These are phyloP conservation scores for Enteromius trimaculatus DNA, from an alignment of 2,797 vertebrate species.

Conservation along the genomic window DNA sequence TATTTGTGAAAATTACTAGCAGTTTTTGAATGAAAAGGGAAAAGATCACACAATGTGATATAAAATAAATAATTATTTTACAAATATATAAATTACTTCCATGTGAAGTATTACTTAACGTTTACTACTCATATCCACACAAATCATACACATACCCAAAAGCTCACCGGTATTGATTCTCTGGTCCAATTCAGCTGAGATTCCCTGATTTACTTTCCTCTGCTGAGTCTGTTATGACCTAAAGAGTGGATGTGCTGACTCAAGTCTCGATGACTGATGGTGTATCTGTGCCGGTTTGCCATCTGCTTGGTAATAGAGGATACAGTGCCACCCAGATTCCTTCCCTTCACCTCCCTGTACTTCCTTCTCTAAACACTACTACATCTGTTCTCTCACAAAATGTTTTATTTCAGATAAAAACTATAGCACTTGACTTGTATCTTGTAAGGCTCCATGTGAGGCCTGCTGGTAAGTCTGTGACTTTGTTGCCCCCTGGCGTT, in stretches of 20 bases:
- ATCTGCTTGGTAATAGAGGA: slow-evolving; percentile 54
- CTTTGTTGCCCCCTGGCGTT: slow-evolving; percentile 54
- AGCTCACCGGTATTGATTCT: not conserved
- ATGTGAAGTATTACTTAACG: not conserved
- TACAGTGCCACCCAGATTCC: slow-evolving; percentile 49
- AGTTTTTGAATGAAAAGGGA: not conserved
- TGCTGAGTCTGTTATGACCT: slow-evolving; percentile 3
- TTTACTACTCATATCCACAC: not conserved
- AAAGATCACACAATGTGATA: not conserved
- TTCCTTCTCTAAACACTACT: slow-evolving; percentile 47
- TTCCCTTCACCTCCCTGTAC: slow-evolving; percentile 49
- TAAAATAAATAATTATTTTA: not conserved
- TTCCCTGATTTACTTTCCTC: slow-evolving; percentile 19
- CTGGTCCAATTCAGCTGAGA: not conserved
- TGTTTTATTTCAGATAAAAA: not conserved
- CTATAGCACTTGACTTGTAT: not conserved
- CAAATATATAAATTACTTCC: not conserved
- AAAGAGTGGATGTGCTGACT: slow-evolving; percentile 28
- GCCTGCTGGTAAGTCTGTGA: not conserved
- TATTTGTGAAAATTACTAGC: not conserved
- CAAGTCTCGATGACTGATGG: slow-evolving; percentile 40
- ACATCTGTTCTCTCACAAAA: slow-evolving; percentile 6
- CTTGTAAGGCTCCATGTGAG: not conserved
- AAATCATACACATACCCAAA: not conserved
- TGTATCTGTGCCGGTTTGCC: slow-evolving; percentile 40